Conservation (phyloP, 2,797 vertebrate genomes). For the Pyrocephalus nanus region DNA sequence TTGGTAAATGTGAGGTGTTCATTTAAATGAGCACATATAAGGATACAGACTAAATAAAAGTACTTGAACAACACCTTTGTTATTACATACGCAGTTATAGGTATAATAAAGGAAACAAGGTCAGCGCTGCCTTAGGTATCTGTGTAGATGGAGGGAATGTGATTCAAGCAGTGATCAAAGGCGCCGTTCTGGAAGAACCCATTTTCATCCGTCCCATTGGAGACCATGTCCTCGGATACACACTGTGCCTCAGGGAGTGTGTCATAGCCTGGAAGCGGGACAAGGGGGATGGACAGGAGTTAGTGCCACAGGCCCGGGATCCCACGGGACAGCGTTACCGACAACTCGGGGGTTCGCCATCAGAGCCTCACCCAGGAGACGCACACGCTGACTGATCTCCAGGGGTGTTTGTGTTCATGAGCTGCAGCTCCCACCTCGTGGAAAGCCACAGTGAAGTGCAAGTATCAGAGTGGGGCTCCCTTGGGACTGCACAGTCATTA, state of each 20-base stretch:
- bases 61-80: slow-evolving; percentile 66
- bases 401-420: background rate
- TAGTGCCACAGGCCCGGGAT: background rate
- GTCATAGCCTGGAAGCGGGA: slow-evolving; percentile 82
- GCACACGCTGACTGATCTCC: background rate
- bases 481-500: background rate
- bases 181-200: slow-evolving; percentile 91
- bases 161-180: slow-evolving; percentile 93
- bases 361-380: slow-evolving; percentile 24
- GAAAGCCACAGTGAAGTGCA: background rate
- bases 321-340: background rate
- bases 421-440: background rate
- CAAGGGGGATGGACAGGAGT: background rate
- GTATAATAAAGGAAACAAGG: slow-evolving; percentile 42
- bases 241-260: slow-evolving; percentile 84
- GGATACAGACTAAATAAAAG: slow-evolving; percentile 72
- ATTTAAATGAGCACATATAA: slow-evolving; percentile 73
- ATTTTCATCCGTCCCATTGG: slow-evolving; percentile 84
- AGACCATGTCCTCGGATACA: slow-evolving; percentile 81
- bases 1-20: slow-evolving; percentile 72
- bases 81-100: slow-evolving; percentile 68
- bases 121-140: slow-evolving; percentile 83
- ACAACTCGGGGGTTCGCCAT: background rate
- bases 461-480: background rate
- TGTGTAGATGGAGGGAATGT: slow-evolving; percentile 94